Percentiles rank a stretch among this genome's conserved stretches.
Evolutionary conservation across 2,113 vertebrate genomes (phyloP).

Genomic region (Seriola rivoliana): DNA sequence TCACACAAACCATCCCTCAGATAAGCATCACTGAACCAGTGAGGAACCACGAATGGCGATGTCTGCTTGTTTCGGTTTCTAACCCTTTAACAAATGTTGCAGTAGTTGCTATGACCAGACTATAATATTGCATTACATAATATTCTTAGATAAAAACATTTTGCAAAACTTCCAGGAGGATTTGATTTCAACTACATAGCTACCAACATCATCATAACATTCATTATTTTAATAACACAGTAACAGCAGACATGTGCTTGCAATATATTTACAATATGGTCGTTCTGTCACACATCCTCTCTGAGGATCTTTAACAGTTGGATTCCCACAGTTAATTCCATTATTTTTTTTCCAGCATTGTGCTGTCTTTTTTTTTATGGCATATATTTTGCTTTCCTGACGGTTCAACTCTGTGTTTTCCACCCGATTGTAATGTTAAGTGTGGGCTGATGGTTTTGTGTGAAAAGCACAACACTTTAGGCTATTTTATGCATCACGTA

Average conservation of each 20-base stretch:
- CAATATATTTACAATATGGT: background rate
- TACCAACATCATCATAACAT: background rate
- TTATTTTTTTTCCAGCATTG: background rate
- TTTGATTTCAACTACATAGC: too few species aligned
- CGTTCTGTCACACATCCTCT: background rate
- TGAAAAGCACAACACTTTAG: constrained; percentile 2
- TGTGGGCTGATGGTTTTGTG: constrained; percentile 12
- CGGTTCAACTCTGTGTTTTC: background rate
- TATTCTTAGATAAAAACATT: background rate
- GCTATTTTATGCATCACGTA: constrained; percentile 30
- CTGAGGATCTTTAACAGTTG: background rate
- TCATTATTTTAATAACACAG: background rate
- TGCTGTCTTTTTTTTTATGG: background rate
- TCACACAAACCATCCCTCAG: constrained; percentile 2
- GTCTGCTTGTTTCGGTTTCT: background rate
- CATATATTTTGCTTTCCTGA: background rate
- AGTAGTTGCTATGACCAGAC: background rate
- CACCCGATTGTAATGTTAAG: constrained; percentile 1
- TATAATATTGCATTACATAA: too few species aligned
- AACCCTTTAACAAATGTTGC: background rate
- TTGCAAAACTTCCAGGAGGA: background rate
- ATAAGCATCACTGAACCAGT: background rate
- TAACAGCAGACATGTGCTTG: background rate
- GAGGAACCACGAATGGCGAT: background rate
- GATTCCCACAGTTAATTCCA: background rate